These are phyloP conservation scores for Mesorhabditis belari DNA, from an alignment of 2,888 invertebrate species.

Conservation along the genomic window DNA sequence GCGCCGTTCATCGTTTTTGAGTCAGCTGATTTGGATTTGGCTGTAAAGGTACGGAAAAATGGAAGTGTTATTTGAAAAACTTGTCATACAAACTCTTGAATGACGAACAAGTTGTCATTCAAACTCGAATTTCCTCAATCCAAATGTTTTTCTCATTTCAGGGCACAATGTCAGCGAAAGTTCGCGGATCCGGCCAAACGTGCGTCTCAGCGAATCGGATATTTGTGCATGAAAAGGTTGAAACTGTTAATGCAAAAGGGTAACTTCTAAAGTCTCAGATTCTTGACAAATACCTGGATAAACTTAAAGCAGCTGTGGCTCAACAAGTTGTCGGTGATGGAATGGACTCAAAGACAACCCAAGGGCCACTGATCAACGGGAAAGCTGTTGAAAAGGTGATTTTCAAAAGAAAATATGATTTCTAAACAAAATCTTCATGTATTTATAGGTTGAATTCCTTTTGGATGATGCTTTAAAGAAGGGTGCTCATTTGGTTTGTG, in stretches of 20 bases:
- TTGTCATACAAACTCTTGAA: too few species aligned
- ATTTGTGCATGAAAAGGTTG: conserved; percentile 64
- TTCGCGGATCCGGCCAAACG: conserved; percentile 87
- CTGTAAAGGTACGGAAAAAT: conserved; percentile 64
- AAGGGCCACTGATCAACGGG: conserved; percentile 85
- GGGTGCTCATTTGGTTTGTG: conserved; percentile 64
- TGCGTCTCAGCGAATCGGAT: conserved; percentile 90
- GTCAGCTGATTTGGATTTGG: conserved; percentile 77
- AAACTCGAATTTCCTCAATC: neutral
- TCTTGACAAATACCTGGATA: conserved; percentile 72
- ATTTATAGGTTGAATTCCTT: conserved; percentile 62
- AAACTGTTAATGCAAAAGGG: too few species aligned
- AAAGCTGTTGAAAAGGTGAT: conserved; percentile 72
- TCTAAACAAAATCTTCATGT: neutral
- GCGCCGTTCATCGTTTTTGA: conserved; percentile 95
- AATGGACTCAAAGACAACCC: conserved; percentile 65
- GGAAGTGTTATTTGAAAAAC: too few species aligned
- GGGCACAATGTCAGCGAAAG: conserved; percentile 83
- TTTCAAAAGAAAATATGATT: too few species aligned
- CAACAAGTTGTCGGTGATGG: conserved; percentile 67
- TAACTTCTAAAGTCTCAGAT: too few species aligned
- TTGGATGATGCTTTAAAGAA: conserved; percentile 79
- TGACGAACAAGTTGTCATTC: too few species aligned
- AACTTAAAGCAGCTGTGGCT: conserved; percentile 64
- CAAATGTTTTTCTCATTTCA: conserved; percentile 11